Percentiles rank a stretch among this genome's conserved stretches.
Evolutionary conservation across 2,888 invertebrate genomes (phyloP).

Genomic region (Nematopogon swammerdamellus): DNA sequence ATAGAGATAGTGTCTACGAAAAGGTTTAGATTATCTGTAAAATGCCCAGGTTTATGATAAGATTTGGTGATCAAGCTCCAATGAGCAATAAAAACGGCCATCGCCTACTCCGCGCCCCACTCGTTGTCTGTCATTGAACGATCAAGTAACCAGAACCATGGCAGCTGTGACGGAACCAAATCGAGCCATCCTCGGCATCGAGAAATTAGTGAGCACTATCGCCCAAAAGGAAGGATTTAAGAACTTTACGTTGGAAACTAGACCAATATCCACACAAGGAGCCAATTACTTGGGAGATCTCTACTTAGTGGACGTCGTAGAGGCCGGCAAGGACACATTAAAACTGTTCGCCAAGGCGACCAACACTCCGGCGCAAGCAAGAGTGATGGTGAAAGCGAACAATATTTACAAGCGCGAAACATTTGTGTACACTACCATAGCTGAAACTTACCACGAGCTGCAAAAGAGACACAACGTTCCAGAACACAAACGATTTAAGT

Average conservation of each 20-base stretch:
- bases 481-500: neutral
- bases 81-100: too few species aligned
- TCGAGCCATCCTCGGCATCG: too few species aligned
- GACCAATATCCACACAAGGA: slow-evolving; percentile 1
- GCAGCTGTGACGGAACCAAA: too few species aligned
- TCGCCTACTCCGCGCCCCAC: too few species aligned
- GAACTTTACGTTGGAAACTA: neutral
- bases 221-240: slow-evolving; percentile 1
- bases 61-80: too few species aligned
- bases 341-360: slow-evolving; percentile 3
- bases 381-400: neutral
- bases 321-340: neutral
- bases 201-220: neutral
- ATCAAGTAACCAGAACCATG: too few species aligned
- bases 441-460: neutral
- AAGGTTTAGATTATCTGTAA: too few species aligned
- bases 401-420: slow-evolving; percentile 1
- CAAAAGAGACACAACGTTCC: slow-evolving; percentile 4
- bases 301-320: neutral
- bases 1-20: too few species aligned
- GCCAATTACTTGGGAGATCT: slow-evolving; percentile 2
- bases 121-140: too few species aligned
- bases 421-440: neutral
- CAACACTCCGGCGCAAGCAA: neutral
- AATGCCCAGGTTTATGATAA: too few species aligned